phyloP scores from a whole-genome alignment of 2,888 invertebrate species.

The Brenthis daphne region DNA sequence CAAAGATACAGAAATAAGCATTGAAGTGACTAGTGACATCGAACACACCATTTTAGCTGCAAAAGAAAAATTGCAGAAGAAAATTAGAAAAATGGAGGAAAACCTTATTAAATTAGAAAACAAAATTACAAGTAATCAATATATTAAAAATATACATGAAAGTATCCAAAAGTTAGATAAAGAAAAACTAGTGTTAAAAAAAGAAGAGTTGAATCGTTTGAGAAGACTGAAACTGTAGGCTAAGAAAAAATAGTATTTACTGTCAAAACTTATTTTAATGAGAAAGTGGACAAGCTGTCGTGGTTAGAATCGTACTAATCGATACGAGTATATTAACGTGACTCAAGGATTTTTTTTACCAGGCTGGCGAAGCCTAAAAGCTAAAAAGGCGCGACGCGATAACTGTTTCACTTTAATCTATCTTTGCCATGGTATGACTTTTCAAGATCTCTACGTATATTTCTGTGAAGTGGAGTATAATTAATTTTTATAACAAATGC shows the following conservation, averaged over 20 bases:
- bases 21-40: slow-evolving; percentile 59
- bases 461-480: too few relatives aligned
- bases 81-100: slow-evolving; percentile 59
- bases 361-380: too few relatives aligned
- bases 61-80: slow-evolving; percentile 56
- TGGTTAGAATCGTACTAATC: too few relatives aligned
- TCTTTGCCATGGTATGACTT: too few relatives aligned
- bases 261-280: not conserved
- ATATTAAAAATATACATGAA: slow-evolving; percentile 52
- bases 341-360: too few relatives aligned
- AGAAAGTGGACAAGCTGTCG: too few relatives aligned
- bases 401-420: too few relatives aligned
- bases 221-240: slow-evolving; percentile 56
- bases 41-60: slow-evolving; percentile 54
- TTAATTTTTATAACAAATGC: too few relatives aligned
- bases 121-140: slow-evolving; percentile 53
- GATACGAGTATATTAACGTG: too few relatives aligned
- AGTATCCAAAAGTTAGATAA: slow-evolving; percentile 53
- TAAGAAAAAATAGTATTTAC: not conserved
- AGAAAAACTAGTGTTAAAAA: slow-evolving; percentile 56
- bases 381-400: too few relatives aligned
- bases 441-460: too few relatives aligned
- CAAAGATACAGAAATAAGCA: slow-evolving; percentile 55
- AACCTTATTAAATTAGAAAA: slow-evolving; percentile 57
- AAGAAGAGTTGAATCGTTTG: slow-evolving; percentile 59